Evolutionary conservation across 2,797 vertebrate genomes (phyloP), one percentile per base, ranked within the genome.

Genomic region (Poecilia picta): DNA sequence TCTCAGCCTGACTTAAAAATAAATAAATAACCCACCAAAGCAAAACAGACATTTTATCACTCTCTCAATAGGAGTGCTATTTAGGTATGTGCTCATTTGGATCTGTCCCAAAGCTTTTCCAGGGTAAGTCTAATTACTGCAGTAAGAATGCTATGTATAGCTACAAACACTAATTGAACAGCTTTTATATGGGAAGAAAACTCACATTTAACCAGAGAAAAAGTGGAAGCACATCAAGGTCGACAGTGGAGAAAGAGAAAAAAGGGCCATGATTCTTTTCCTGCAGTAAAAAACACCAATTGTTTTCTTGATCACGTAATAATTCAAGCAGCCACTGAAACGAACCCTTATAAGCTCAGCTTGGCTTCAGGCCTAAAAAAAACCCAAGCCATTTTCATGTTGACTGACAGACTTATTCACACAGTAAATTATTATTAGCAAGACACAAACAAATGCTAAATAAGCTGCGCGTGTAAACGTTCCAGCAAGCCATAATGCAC

Each of bases 51-150:
- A 4, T 31, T 87, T 78, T 84, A 88, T 70, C 86, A 71, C 41
- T 64, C 75, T 88, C 74, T 85, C 79, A 74, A 77, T 80, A 75
- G 72, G 81, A 45, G 25, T 78, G 77, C 79, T 82, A 64, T 84
- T 89, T 74, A 83, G 47, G 74, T 82, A 84, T 49, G 79, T 68
- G 78, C 86, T 92, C 76, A 89, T 89, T 89, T 92, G 89, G 79
- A 43, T 18, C 31, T 39, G 20, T 79, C 85, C 85, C 89, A 86
- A 89, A 85, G 72, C 86, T 81, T 76, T 82, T 71, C 53, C 74
- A 81, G 76, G 31, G 71, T 73, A 55, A 81, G 86, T 89, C 87
- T 88, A 91, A 94, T 93, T 91, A 90, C 81, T 80, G 71, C 78
- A 41, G 70, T 73, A 68, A 82, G 81, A 88, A 75, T 80, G 72